Evolutionary conservation across 2,797 vertebrate species (phyloP), one percentile per base, ranked within the genome.

Genomic region (Helostoma temminkii): DNA sequence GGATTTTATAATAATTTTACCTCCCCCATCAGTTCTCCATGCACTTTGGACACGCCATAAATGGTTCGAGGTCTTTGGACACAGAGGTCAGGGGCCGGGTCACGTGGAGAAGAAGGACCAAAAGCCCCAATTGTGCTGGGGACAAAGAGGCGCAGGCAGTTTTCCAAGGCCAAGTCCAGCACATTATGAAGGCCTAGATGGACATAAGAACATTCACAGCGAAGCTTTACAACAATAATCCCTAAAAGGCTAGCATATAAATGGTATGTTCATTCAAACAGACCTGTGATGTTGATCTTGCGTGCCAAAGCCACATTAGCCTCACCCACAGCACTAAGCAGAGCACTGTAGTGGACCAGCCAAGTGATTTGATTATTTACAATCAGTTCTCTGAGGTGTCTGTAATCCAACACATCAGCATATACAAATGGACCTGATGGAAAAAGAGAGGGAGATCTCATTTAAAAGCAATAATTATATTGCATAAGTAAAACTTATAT

Each of bases 81-180:
- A 69, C 94, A 95, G 45, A 95, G 92, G 83, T 95, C 94, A 55
- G 94, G 94, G 16, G 94, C 91, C 0, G 94, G 94, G 78, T 95
- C 92, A 60, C 94, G 92, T n/a, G 94, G 94, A 34, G 94, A 95
- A 1, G 93, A 90, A 37, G 94, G 93, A 16, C 94, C 94, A 56
- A 95, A 94, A 0, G 94, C 94, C 71, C 94, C 94, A n/a, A 95
- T 94, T 71, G 94, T 95, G 87, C 94, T 95, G 41, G 94, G 94
- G 30, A 95, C 91, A 80, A 95, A 95, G 46, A 95, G 86, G n/a
- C 93, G 92, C 59, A 95, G 90, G 82, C 89, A 93, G 87, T 94
- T 93, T 86, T 95, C 94, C 49, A 94, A 59, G 9, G 94, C 93
- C 84, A 95, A 81, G 74, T 95, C 94, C 80, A 95, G 85, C 50